phyloP scores from a whole-genome alignment of 2,113 vertebrate genomes.

The Triplophysa rosa region DNA sequence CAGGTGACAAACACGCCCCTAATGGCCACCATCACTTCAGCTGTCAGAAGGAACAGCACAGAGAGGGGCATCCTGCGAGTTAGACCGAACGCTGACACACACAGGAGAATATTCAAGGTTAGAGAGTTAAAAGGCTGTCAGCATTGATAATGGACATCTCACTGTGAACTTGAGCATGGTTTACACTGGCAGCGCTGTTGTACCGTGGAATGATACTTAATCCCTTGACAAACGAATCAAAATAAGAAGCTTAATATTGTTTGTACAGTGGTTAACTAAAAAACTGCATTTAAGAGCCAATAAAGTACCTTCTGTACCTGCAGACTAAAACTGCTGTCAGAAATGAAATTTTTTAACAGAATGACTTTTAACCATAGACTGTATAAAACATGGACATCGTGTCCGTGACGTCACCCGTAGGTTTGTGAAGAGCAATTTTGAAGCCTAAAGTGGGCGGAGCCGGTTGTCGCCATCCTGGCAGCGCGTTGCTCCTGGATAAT shows the following conservation, averaged over 20 bases:
- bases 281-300: neutral
- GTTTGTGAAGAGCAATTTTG: too few relatives aligned
- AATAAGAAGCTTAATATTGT: neutral
- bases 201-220: neutral
- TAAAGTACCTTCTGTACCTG: neutral
- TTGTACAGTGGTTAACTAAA: neutral
- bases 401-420: too few relatives aligned
- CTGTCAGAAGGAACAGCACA: slow-evolving; percentile 16
- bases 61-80: slow-evolving; percentile 14
- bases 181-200: slow-evolving; percentile 4
- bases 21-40: slow-evolving; percentile 55
- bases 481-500: too few relatives aligned
- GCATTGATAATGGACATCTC: slow-evolving; percentile 40
- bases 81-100: slow-evolving; percentile 27
- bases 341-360: too few relatives aligned
- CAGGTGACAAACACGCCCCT: slow-evolving; percentile 44
- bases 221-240: neutral
- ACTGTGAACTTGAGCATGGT: slow-evolving; percentile 24
- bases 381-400: too few relatives aligned
- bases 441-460: too few relatives aligned
- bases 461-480: too few relatives aligned
- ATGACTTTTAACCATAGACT: too few relatives aligned
- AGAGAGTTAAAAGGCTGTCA: slow-evolving; percentile 46
- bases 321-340: neutral
- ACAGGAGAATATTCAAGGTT: slow-evolving; percentile 45